Evolutionary conservation across 2,888 invertebrate genomes (phyloP).

Genomic region (Cryptops parisi): DNA sequence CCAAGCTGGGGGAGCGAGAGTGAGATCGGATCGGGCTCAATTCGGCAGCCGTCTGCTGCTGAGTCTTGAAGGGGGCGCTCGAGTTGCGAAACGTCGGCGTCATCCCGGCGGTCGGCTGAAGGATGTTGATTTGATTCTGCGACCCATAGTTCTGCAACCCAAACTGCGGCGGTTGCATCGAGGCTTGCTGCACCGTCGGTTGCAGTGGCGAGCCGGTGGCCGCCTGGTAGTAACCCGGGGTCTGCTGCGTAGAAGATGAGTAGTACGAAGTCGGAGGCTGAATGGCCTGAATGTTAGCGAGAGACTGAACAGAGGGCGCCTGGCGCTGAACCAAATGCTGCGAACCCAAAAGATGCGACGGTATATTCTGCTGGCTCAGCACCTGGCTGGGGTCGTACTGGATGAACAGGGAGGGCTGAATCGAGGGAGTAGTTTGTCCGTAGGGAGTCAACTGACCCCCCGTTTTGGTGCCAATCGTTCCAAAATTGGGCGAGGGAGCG

Average conservation of each 20-base stretch:
- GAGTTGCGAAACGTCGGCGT: constrained; percentile 8
- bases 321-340: constrained; percentile 48
- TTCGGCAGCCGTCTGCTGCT: constrained; percentile 11
- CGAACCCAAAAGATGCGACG: constrained; percentile 46
- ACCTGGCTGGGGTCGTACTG: constrained; percentile 41
- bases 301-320: constrained; percentile 36
- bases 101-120: constrained; percentile 16
- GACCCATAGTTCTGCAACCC: constrained; percentile 36
- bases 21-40: constrained; percentile 17
- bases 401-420: constrained; percentile 38
- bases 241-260: constrained; percentile 25
- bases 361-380: constrained; percentile 32
- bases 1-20: constrained; percentile 14
- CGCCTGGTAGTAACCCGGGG: constrained; percentile 25
- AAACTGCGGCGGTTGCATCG: constrained; percentile 32
- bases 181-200: constrained; percentile 30
- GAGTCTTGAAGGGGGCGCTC: constrained; percentile 13
- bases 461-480: constrained; percentile 57
- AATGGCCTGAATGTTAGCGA: constrained; percentile 32
- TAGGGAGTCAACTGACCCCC: constrained; percentile 13
- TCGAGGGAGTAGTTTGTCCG: constrained; percentile 13
- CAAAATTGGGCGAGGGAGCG: constrained; percentile 47
- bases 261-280: constrained; percentile 41
- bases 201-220: constrained; percentile 24
- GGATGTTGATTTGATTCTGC: constrained; percentile 24